Base-by-base conservation (phyloP, 1,140 invertebrate genomes). In the Chironomus tepperi region DNA sequence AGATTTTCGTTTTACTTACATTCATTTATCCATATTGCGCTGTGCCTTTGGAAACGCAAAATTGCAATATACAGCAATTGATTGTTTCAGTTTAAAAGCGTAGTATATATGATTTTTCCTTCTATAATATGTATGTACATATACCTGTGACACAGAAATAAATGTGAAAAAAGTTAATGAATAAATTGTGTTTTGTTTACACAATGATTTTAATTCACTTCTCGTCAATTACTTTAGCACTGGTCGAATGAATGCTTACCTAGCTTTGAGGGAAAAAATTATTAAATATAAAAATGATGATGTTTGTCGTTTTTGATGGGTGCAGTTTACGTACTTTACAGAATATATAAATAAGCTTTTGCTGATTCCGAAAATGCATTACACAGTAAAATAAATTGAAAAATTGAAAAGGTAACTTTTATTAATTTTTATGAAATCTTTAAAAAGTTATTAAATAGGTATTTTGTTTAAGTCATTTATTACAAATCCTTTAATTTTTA, bases 171-270 rank as follows among this genome's bases (percentile, higher is more conserved):
- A 70, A 19, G 16, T 70, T 70, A 70, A 70, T 70, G 65, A 70
- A 70, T 70, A 70, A 70, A 70, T 70, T 70, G 65, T 70, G 65
- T 70, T 70, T 70, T 70, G 65, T 70, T 70, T 70, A 12, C 18
- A 10, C 65, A 70, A 70, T 70, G 65, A 70, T 70, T 70, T 70
- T 19, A 70, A 70, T 70, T 21, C 65, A 18, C 65, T 19, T 19
- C 16, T 70, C 65, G 65, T 70, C 65, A 70, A 70, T 70, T 70
- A 70, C 19, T 70, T 16, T 19, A 34, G 24, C 24, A 34, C 24
- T 34, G 24, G 24, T 34, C 24, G 24, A 34, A 34, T 34, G 7
- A 67, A 67, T 18, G n/a, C 64, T 70, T 19, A 19, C 24, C 10
- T 57, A 57, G 8, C 47, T n/a, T 57, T n/a, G 47, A 18, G 65